Evolutionary conservation across 1,140 invertebrate genomes (phyloP), one percentile per base, ranked within the genome.

Genomic region (Manduca sexta): DNA sequence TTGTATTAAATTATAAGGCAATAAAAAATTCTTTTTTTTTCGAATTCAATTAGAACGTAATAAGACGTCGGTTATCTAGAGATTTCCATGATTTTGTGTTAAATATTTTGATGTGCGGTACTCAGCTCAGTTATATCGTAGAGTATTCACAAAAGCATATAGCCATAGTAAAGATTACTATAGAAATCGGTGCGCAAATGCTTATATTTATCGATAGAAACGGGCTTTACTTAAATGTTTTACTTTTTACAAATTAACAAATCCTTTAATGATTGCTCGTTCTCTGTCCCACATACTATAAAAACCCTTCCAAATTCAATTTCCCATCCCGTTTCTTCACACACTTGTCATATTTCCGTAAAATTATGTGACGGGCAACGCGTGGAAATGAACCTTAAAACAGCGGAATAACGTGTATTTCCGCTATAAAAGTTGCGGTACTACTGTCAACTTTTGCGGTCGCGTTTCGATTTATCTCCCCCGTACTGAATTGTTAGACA

Each of bases 391-490:
- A 6, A 55, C 51, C 44, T 38, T 69, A 63, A 42, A 0, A 0
- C 1, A 5, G 10, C 0, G 0, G 0, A 0, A 16, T 62, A 74
- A 38, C 37, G 53, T 57, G 35, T 4, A 38, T 45, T 69, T 67
- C 71, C 1, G 5, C 34, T 49, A 53, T 35, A n/a, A 11, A 16
- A 11, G 14, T 18, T 26, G 15, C 43, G 50, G 62, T 53, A 57
- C 49, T 64, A 65, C 57, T 75, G 77, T 84, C 75, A 84, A 84
- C 77, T 72, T 81, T 80, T 84, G 80, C 60, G 80, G 77, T 76
- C 58, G 69, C 56, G 59, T 74, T 75, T 76, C 65, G 74, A 68
- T 76, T 75, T 74, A 77, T 80, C 75, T 74, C 76, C 75, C 78
- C 75, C 70, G 71, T 72, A 75, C 65, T 75, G 65, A 66, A 74